These are phyloP conservation scores for Pecten maximus DNA, from an alignment of 2,888 invertebrate genomes.

Conservation along the genomic window DNA sequence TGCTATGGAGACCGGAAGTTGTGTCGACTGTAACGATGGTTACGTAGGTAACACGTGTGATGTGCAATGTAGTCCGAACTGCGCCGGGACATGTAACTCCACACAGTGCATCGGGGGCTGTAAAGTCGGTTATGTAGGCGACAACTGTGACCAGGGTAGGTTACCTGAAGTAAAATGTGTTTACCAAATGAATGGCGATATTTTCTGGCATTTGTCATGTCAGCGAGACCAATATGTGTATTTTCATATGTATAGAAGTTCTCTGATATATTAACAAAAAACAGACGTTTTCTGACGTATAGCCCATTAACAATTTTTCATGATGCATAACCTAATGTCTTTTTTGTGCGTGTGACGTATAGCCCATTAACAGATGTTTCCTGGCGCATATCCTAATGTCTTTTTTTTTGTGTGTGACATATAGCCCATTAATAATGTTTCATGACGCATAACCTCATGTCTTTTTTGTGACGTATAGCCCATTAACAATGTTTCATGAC, in stretches of 20 bases:
- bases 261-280: not conserved
- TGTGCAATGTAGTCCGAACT: not conserved
- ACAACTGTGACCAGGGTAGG: not conserved
- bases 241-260: not conserved
- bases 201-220: too few species aligned
- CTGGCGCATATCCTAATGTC: too few species aligned
- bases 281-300: not conserved
- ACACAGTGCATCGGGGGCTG: not conserved
- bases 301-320: not conserved
- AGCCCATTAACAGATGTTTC: too few species aligned
- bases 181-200: too few species aligned
- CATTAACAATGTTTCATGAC: too few species aligned
- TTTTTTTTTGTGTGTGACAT: too few species aligned
- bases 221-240: too few species aligned
- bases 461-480: too few species aligned
- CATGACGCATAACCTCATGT: too few species aligned
- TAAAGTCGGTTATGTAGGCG: not conserved
- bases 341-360: too few species aligned
- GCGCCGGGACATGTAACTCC: not conserved
- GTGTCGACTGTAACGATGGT: slow-evolving; percentile 35
- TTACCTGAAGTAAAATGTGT: not conserved
- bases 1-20: slow-evolving; percentile 40
- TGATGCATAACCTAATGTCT: too few species aligned
- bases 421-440: too few species aligned
- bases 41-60: slow-evolving; percentile 44